Evolutionary conservation across 2,113 vertebrate species (phyloP).

Genomic region (Burhinus bistriatus): DNA sequence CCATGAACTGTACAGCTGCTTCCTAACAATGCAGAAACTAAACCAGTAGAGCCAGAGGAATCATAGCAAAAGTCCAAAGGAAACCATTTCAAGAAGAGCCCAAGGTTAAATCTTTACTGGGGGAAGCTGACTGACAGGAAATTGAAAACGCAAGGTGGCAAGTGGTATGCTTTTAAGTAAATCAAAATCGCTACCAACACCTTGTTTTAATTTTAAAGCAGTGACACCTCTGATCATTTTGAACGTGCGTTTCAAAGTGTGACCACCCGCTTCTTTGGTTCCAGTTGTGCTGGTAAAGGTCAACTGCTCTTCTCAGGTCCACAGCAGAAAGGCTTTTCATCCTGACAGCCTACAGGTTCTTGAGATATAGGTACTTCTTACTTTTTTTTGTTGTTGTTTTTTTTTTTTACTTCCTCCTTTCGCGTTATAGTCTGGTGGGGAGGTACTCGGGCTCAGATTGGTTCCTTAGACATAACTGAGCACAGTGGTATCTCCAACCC

Average conservation of each 20-base stretch:
- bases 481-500: not conserved
- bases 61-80: not conserved
- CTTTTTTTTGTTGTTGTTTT: not conserved
- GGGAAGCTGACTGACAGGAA: not conserved
- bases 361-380: not conserved
- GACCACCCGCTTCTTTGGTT: not conserved
- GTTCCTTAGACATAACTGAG: not conserved
- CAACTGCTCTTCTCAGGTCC: not conserved
- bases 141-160: not conserved
- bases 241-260: not conserved
- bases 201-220: not conserved
- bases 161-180: not conserved
- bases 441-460: too few relatives aligned
- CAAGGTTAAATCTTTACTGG: not conserved
- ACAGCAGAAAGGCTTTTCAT: not conserved
- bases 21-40: not conserved
- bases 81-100: not conserved
- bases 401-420: not conserved
- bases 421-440: too few relatives aligned
- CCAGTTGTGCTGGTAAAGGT: not conserved
- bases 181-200: not conserved
- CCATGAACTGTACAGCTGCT: not conserved
- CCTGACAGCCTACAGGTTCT: not conserved
- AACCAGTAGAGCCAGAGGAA: not conserved
- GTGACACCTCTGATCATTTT: not conserved